Evolutionary conservation across 2,797 vertebrate species (phyloP).

Genomic region (Artibeus lituratus): DNA sequence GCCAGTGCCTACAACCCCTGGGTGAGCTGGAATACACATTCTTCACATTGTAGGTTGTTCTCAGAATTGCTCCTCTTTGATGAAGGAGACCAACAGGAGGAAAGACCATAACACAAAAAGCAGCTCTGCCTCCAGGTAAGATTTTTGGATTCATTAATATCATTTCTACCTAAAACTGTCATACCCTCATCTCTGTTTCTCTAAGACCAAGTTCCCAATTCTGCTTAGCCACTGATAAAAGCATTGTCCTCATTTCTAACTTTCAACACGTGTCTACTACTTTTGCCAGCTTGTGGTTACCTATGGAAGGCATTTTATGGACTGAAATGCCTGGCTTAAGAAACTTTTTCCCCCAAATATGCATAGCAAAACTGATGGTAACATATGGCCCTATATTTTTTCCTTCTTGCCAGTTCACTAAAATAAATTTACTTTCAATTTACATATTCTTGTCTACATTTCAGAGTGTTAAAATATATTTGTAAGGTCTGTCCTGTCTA

Average conservation of each 20-base stretch:
- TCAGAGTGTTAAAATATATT: slow-evolving; percentile 76
- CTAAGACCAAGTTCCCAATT: slow-evolving; percentile 33
- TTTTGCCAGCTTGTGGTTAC: slow-evolving; percentile 70
- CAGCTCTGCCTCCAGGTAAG: not conserved
- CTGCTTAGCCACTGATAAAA: slow-evolving; percentile 53
- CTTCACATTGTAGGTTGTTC: not conserved
- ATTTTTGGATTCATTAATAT: not conserved
- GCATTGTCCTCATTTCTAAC: slow-evolving; percentile 69
- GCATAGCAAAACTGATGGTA: slow-evolving; percentile 77
- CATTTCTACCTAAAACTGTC: slow-evolving; percentile 18
- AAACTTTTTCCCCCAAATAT: slow-evolving; percentile 65
- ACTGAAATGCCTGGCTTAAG: slow-evolving; percentile 70
- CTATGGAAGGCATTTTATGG: slow-evolving; percentile 73
- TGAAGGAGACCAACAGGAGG: not conserved
- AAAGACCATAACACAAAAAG: slow-evolving; percentile 41
- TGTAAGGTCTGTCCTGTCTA: slow-evolving; percentile 75
- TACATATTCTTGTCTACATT: slow-evolving; percentile 78
- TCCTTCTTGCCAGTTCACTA: slow-evolving; percentile 77
- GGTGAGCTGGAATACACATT: not conserved
- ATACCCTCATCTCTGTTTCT: slow-evolving; percentile 7
- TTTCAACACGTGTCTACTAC: slow-evolving; percentile 52
- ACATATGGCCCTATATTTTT: slow-evolving; percentile 78
- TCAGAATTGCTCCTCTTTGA: not conserved
- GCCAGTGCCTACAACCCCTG: not conserved
- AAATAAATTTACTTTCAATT: slow-evolving; percentile 78